phyloP scores from a whole-genome alignment of 2,888 invertebrate species.

The Drosophila phalerata region DNA sequence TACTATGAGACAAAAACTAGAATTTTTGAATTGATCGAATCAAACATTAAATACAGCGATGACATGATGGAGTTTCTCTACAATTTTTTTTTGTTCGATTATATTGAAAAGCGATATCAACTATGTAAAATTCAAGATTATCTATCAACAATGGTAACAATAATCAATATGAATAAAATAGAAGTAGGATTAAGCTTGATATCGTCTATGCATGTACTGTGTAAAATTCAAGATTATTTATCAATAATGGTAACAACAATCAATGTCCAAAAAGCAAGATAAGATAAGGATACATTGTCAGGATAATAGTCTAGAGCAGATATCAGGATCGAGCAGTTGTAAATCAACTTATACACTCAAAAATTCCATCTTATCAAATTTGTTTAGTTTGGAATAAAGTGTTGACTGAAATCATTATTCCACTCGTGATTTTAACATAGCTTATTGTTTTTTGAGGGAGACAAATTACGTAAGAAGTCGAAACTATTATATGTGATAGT shows the following conservation, averaged over 20 bases:
- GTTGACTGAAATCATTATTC: conserved; percentile 37
- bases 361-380: conserved; percentile 29
- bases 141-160: background rate
- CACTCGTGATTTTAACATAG: conserved; percentile 28
- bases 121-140: too few species aligned
- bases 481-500: conserved; percentile 45
- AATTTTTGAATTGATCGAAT: conserved; percentile 36
- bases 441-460: conserved; percentile 31
- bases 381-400: conserved; percentile 15
- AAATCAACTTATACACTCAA: conserved; percentile 5
- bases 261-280: background rate
- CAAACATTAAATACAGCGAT: conserved; percentile 28
- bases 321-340: background rate
- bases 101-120: too few species aligned
- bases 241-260: background rate
- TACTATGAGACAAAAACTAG: conserved; percentile 22
- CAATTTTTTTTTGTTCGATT: too few species aligned
- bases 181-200: background rate
- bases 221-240: background rate
- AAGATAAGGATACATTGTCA: conserved; percentile 12
- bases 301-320: background rate
- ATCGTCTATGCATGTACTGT: background rate
- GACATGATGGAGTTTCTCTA: background rate
- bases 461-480: conserved; percentile 52
- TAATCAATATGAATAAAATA: background rate